phyloP scores from a whole-genome alignment of 1,140 invertebrate genomes.

The Batillaria attramentaria region DNA sequence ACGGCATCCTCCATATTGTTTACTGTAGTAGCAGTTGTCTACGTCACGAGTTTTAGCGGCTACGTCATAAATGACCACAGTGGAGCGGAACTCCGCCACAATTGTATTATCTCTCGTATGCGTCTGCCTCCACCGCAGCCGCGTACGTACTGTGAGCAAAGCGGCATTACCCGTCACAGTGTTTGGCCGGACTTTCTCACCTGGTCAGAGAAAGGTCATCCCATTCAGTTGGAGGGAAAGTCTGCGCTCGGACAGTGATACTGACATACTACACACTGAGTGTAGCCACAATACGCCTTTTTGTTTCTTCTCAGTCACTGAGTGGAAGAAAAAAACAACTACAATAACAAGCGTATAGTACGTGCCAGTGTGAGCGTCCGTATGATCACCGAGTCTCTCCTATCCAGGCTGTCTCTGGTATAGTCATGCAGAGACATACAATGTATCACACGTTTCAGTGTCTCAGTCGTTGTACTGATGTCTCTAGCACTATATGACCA shows the following conservation, averaged over 20 bases:
- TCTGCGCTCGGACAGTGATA: not conserved
- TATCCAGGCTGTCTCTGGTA: not conserved
- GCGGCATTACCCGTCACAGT: not conserved
- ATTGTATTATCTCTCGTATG: not conserved
- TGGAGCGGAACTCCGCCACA: not conserved
- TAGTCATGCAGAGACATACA: not conserved
- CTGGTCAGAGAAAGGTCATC: not conserved
- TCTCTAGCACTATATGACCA: not conserved
- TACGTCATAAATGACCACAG: not conserved
- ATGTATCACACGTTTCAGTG: not conserved
- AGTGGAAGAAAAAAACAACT: not conserved
- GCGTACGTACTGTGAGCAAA: not conserved
- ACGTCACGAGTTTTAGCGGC: conserved; percentile 2
- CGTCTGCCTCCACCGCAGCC: not conserved
- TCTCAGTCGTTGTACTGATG: not conserved
- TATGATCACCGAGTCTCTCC: not conserved
- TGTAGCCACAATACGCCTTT: not conserved
- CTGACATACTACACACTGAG: not conserved
- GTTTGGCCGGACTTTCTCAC: not conserved
- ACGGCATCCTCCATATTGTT: conserved; percentile 35
- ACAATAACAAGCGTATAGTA: not conserved
- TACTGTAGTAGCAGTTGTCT: conserved; percentile 12
- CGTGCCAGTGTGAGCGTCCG: too few relatives aligned
- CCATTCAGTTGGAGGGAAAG: not conserved
- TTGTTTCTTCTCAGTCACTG: not conserved